These are phyloP conservation scores for Plotosus lineatus DNA, from an alignment of 2,113 vertebrate genomes.

Conservation along the genomic window DNA sequence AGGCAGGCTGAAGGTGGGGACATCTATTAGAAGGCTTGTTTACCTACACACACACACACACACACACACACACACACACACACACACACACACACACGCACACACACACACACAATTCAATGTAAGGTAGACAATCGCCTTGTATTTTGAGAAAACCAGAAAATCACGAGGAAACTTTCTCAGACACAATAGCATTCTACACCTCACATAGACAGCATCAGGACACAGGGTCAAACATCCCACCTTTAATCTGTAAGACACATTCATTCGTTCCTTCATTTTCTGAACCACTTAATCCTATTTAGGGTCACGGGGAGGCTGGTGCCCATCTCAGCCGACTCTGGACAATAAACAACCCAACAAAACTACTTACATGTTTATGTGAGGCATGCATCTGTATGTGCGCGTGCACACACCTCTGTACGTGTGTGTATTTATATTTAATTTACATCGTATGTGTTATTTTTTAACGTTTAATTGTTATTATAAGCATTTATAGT, in stretches of 20 bases:
- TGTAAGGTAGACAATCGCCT: background rate
- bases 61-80: background rate
- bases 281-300: background rate
- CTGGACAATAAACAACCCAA: too few species aligned
- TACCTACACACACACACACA: conserved; percentile 71
- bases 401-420: too few species aligned
- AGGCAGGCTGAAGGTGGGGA: conserved; percentile 72
- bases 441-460: too few species aligned
- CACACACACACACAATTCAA: background rate
- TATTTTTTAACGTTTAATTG: too few species aligned
- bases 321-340: too few species aligned
- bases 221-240: background rate
- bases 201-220: background rate
- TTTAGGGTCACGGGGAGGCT: too few species aligned
- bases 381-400: too few species aligned
- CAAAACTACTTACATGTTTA: too few species aligned
- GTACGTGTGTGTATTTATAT: too few species aligned
- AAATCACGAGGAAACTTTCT: background rate
- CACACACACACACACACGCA: background rate
- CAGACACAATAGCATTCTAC: background rate
- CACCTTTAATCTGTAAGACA: background rate
- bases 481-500: too few species aligned
- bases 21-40: conserved; percentile 76
- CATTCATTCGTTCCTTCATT: background rate
- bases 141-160: background rate